Evolutionary conservation across 2,888 invertebrate genomes (phyloP), one percentile per base, ranked within the genome.

Genomic region (Ganaspis brasiliensis): DNA sequence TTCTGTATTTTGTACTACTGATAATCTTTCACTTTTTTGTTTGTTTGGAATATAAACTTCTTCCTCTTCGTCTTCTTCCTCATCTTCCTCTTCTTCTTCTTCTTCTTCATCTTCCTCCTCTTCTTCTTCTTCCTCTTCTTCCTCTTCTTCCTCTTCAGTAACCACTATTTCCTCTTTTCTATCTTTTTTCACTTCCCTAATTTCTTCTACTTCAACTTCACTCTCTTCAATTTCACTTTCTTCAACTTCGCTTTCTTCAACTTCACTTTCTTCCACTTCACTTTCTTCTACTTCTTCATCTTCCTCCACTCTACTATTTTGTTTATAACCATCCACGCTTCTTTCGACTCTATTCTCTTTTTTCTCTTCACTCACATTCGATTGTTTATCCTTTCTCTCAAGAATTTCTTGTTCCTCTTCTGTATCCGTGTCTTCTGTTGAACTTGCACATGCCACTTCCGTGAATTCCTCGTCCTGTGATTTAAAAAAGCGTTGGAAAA

Each of bases 81-180:
- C 72, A 49, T 77, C 75, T 45, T 81, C 79, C 9, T 79, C 76
- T 21, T 75, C 80, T 24, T 74, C 72, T 52, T 80, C 78, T 52
- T 61, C 78, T 59, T 78, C 79, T 35, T 79, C 73, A n/a, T 80
- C 31, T 74, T 94, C 93, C 40, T 93, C 93, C 81, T 90, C 88
- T 37, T 84, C 80, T 72, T 74, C 80, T 76, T 79, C 81, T 74
- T 72, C 55, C 35, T 72, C 72, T 35, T 26, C 52, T 37, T 24
- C 59, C 35, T 73, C 19, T 5, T 59, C 56, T 8, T 57, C 40
- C 26, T 45, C 59, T 24, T 19, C 83, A 24, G 10, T 24, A 37
- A 8, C 21, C 12, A n/a, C 9, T 45, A 8, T 10, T 45, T 24
- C 14, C 19, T 67, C 19, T 10, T 67, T 8, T n/a, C 24, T 9